Base-by-base conservation (phyloP, 2,888 invertebrate species). In the Troglohyphantes excavatus region DNA sequence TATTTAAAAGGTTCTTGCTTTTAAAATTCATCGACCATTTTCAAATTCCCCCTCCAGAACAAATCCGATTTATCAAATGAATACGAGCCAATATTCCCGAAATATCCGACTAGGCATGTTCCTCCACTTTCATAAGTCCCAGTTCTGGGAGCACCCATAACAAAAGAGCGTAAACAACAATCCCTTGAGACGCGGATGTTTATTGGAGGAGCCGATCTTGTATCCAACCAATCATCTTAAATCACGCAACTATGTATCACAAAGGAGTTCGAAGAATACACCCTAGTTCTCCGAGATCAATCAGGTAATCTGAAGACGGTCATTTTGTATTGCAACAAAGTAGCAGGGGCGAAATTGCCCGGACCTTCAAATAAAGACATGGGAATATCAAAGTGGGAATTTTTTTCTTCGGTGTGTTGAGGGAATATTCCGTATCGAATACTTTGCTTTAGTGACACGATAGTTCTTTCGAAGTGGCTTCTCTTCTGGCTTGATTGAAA, bases 201-300 rank as follows among this genome's bases (percentile, higher is more conserved):
- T 72, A 72, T 46, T 17, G 43, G 13, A 19, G n/a, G n/a, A 53
- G 7, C 26, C 72, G 21, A 21, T 46, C 2, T 23, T 1, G 23
- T 33, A 19, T 68, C 68, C n/a, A n/a, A 21, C 39, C 63, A 65
- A 78, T 78, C 78, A 39, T 43, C 63, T 23, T 78, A 78, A 78
- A 78, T 78, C 39, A 21, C n/a, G 78, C 63, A 65, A 78, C 78
- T 63, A 26, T 78, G 78, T 78, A 65, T 78, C 78, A 17, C 13
- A 63, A 13, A 65, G 65, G 7, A 59, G 2, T 6, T 59, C 17
- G n/a, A 21, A 65, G 65, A 13, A 65, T 7, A n/a, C 53, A 39
- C 33, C 9, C 9, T 11, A 3, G 39, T 11, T 39, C 53, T 17
- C n/a, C 53, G 53, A 53, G 53, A n/a, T 17, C n/a, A n/a, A n/a